phyloP scores from a whole-genome alignment of 2,797 vertebrate species.

The Sebastes cheni region DNA sequence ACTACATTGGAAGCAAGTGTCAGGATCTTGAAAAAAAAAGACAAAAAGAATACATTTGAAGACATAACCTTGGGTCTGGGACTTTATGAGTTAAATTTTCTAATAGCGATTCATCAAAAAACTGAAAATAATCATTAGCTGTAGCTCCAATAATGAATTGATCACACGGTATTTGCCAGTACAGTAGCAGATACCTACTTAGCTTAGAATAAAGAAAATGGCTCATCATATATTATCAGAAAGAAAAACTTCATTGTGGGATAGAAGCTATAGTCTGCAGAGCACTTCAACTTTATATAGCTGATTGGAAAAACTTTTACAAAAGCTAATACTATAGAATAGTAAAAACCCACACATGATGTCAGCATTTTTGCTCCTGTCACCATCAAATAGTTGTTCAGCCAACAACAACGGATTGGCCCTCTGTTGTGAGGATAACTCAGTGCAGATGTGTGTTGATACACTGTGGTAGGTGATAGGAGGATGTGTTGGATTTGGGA shows the following conservation, averaged over 20 bases:
- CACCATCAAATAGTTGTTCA: background rate
- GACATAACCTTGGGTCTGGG: too few species aligned
- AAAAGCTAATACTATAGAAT: background rate
- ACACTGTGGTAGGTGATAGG: background rate
- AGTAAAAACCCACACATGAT: background rate
- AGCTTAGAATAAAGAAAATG: background rate
- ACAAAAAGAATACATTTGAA: background rate
- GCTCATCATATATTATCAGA: background rate
- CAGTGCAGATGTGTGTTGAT: background rate
- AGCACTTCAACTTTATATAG: background rate
- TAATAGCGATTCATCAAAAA: background rate
- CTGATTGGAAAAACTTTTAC: background rate
- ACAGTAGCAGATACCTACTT: background rate
- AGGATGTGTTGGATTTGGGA: constrained; percentile 20
- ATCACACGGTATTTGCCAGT: background rate
- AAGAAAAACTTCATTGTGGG: background rate
- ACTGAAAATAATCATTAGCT: background rate
- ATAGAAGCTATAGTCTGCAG: background rate
- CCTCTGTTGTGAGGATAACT: background rate
- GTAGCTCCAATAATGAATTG: background rate
- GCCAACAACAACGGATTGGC: background rate
- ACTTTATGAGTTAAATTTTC: background rate
- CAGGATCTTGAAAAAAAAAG: background rate
- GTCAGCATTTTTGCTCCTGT: background rate
- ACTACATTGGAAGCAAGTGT: background rate